Evolutionary conservation across 1,140 invertebrate genomes (phyloP).

Genomic region (Anastrepha obliqua): DNA sequence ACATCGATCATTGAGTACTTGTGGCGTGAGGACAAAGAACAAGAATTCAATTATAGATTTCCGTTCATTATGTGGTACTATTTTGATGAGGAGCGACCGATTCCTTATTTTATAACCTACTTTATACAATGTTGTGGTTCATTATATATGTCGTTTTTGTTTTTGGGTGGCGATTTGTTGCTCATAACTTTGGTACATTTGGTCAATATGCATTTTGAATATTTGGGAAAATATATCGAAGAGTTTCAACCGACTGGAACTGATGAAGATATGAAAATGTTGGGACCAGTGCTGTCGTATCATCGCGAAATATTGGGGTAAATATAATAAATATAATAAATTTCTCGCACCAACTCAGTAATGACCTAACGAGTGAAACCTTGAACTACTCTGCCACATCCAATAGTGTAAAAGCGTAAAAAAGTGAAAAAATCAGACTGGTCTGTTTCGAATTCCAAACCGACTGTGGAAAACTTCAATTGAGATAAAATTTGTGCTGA

Average conservation of each 20-base stretch:
- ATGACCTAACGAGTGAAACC: too few species aligned
- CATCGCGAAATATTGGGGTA: conserved; percentile 51
- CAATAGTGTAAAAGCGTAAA: too few species aligned
- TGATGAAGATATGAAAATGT: conserved; percentile 26
- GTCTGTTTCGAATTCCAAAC: too few species aligned
- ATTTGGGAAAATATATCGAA: neutral
- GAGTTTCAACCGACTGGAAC: conserved; percentile 26
- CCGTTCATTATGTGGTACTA: conserved; percentile 28
- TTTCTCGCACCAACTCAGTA: too few species aligned
- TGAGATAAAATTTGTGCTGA: too few species aligned
- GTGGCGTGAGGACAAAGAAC: neutral
- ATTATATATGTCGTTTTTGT: conserved; percentile 21
- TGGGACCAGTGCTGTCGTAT: conserved; percentile 19
- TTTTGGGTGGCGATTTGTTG: conserved; percentile 49
- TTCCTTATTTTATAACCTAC: neutral
- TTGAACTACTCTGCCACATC: too few species aligned
- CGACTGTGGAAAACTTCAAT: too few species aligned
- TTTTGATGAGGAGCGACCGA: neutral
- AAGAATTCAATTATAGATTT: neutral
- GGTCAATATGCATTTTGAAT: conserved; percentile 53
- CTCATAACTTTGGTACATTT: conserved; percentile 39
- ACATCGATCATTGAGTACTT: neutral
- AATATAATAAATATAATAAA: conserved; percentile 11
- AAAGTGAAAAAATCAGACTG: too few species aligned
- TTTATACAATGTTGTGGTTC: neutral